Base-by-base conservation (phyloP, 1,140 invertebrate species). In the Megalopta genalis region DNA sequence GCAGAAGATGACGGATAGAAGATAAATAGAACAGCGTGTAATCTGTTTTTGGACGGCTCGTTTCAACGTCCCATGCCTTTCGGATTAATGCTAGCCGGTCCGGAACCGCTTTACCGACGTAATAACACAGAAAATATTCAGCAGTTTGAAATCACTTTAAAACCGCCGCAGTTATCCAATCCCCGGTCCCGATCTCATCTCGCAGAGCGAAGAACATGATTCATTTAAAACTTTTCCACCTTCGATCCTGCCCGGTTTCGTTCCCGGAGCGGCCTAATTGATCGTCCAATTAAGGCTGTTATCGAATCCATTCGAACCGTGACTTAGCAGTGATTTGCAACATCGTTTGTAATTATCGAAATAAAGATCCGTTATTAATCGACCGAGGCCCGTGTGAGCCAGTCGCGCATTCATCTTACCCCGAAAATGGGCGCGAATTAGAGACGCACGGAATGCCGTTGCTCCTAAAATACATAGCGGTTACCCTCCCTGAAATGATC, bases 401-500 rank as follows among this genome's bases (percentile, higher is more conserved):
- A 39, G 16, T 18, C n/a, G n/a, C n/a, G 54, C 32, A 67, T 75
- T 66, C 46, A 75, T 67, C 32, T 76, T 32, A 32, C 12, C 9
- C 8, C 52, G 25, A 57, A 23, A 54, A 64, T 37, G 9, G 18
- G 16, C 5, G 16, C 5, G 62, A 42, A 23, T 54, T 32, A 18
- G 23, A 3, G 23, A 42, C 66, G 39, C 37, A n/a, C 12, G 21
- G 64, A 37, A 60, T 69, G 46, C 16, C 46, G 64, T 21, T 9
- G 3, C 42, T 4, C 12, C 39, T 70, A 63, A 68, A 62, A 77
- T 27, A 8, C 68, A 71, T 27, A 21, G 39, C 18, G 23, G 60
- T 71, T 64, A 42, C 32, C 42, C 18, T 25, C 25, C 10, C 12
- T 27, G 32, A 54, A 77, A 71, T 77, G 68, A 77, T 77, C 42